These are phyloP conservation scores for Yasuhikotakia modesta DNA, from an alignment of 2,797 vertebrate genomes.

Conservation along the genomic window DNA sequence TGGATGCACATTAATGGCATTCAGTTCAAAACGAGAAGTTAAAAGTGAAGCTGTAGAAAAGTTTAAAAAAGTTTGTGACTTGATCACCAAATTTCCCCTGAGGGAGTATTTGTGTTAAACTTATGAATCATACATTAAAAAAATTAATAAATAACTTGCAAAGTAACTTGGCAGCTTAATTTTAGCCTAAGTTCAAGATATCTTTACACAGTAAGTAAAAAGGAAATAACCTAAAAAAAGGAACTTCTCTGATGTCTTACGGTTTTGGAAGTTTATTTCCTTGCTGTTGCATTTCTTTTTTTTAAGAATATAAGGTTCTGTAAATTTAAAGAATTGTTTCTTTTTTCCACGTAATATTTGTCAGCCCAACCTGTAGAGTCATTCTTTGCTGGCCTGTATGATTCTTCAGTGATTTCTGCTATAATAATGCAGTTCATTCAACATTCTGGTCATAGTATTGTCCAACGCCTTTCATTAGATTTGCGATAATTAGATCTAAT, in stretches of 20 bases:
- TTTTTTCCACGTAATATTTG: background rate
- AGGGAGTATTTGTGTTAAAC: background rate
- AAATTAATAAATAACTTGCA: background rate
- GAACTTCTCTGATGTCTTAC: background rate
- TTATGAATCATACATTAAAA: background rate
- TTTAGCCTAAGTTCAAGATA: background rate
- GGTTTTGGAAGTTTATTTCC: background rate
- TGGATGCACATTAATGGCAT: background rate
- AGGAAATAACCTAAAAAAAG: background rate
- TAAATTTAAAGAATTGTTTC: background rate
- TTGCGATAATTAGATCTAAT: conserved; percentile 6
- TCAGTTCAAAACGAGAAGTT: background rate
- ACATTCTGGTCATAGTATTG: background rate
- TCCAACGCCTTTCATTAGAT: background rate
- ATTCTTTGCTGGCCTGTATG: background rate
- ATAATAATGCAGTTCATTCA: background rate
- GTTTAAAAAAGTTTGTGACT: background rate
- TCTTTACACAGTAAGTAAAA: background rate
- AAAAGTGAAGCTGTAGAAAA: background rate
- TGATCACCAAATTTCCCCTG: background rate
- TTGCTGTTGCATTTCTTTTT: too few species aligned
- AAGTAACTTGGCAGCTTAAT: background rate
- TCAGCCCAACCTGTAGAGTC: background rate
- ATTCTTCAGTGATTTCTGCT: background rate
- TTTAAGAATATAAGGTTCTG: background rate